These are phyloP conservation scores for Stomatorhinus walkeri DNA, from an alignment of 2,797 vertebrate genomes.

Conservation along the genomic window DNA sequence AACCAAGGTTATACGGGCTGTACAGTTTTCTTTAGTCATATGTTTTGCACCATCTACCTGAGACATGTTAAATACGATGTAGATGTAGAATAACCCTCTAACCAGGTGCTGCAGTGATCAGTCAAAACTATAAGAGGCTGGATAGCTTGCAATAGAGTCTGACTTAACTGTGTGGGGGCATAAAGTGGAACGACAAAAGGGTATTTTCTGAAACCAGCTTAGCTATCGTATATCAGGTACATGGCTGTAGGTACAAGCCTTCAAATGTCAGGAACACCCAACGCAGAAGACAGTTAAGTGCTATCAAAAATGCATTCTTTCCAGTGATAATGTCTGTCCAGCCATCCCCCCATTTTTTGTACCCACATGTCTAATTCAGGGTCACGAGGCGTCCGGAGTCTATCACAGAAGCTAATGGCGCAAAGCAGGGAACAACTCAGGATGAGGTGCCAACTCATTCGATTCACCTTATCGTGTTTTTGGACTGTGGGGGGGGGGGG, in stretches of 20 bases:
- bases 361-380: neutral
- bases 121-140: neutral
- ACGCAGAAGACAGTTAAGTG: neutral
- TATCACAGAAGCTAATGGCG: neutral
- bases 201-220: neutral
- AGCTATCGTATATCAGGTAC: neutral
- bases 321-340: neutral
- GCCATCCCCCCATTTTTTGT: neutral
- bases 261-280: neutral
- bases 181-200: neutral
- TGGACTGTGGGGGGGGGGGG: neutral
- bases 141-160: neutral
- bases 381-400: neutral
- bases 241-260: neutral
- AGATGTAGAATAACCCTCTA: neutral
- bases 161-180: neutral
- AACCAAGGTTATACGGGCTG: neutral
- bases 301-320: neutral
- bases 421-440: neutral
- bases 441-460: neutral
- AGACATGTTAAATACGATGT: neutral
- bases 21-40: neutral
- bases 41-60: neutral
- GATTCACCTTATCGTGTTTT: neutral
- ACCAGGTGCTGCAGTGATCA: neutral